These are phyloP conservation scores for Elephantulus edwardii DNA, from an alignment of 2,113 vertebrate species.

Conservation along the genomic window DNA sequence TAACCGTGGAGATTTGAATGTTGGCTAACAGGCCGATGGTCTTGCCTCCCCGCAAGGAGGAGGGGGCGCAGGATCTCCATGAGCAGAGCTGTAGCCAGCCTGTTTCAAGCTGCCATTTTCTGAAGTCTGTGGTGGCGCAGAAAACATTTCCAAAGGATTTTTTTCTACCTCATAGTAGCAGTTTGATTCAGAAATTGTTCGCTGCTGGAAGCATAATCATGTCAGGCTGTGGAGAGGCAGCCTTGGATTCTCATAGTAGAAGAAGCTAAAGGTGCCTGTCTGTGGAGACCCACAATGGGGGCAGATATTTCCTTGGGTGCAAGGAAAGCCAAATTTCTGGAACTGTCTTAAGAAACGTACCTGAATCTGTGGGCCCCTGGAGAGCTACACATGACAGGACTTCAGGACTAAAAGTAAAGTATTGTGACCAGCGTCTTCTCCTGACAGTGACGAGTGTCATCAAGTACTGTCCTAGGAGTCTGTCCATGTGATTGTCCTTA, in stretches of 20 bases:
- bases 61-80: too few relatives aligned
- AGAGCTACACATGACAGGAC: accelerated
- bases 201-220: not conserved
- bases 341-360: not conserved
- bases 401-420: not conserved
- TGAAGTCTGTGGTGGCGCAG: not conserved
- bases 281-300: not conserved
- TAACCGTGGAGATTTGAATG: not conserved
- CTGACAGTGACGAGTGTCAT: not conserved
- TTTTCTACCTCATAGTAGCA: not conserved
- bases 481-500: not conserved
- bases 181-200: not conserved
- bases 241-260: not conserved
- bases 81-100: not conserved
- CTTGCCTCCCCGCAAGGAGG: too few relatives aligned
- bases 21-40: too few relatives aligned
- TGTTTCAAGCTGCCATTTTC: not conserved
- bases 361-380: too few relatives aligned
- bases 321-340: not conserved
- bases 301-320: not conserved
- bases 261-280: not conserved
- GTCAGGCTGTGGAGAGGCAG: not conserved
- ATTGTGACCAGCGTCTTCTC: not conserved
- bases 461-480: not conserved
- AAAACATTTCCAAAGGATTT: not conserved